Evolutionary conservation across 1,140 invertebrate species (phyloP).

Genomic region (Eupeodes corollae): DNA sequence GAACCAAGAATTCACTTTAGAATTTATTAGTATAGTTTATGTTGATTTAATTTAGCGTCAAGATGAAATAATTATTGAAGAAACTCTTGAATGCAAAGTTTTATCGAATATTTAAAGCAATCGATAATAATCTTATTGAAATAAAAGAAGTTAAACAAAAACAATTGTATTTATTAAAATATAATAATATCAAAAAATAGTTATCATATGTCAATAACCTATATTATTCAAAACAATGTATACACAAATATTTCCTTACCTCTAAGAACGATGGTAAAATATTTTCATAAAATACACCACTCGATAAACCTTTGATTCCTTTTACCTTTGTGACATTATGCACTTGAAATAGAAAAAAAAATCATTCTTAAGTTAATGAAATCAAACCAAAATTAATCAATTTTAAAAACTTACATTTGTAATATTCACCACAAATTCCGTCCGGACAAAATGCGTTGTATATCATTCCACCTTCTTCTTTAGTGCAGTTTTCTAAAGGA

Average conservation of each 20-base stretch:
- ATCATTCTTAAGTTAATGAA: not conserved
- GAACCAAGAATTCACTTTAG: too few species aligned
- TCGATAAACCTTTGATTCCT: conserved; percentile 72
- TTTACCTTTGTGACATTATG: conserved; percentile 48
- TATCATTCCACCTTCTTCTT: conserved; percentile 52
- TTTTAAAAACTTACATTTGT: conserved; percentile 15
- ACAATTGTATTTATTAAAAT: too few species aligned
- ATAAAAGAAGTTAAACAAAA: too few species aligned
- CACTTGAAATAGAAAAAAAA: conserved; percentile 10
- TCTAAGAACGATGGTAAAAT: conserved; percentile 46
- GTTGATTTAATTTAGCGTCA: too few species aligned
- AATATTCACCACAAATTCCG: conserved; percentile 32
- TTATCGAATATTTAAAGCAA: too few species aligned
- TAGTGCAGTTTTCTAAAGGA: conserved; percentile 62
- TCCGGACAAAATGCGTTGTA: conserved; percentile 46
- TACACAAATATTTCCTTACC: conserved; percentile 11
- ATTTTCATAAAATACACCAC: conserved; percentile 63
- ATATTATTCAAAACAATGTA: too few species aligned
- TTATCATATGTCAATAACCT: too few species aligned
- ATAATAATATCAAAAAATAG: too few species aligned
- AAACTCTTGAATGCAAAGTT: too few species aligned
- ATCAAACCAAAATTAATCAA: not conserved
- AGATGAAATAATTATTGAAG: too few species aligned
- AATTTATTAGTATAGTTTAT: too few species aligned
- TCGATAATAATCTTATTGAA: too few species aligned